Evolutionary conservation across 2,888 invertebrate genomes (phyloP).

Genomic region (Lasiommata megera): DNA sequence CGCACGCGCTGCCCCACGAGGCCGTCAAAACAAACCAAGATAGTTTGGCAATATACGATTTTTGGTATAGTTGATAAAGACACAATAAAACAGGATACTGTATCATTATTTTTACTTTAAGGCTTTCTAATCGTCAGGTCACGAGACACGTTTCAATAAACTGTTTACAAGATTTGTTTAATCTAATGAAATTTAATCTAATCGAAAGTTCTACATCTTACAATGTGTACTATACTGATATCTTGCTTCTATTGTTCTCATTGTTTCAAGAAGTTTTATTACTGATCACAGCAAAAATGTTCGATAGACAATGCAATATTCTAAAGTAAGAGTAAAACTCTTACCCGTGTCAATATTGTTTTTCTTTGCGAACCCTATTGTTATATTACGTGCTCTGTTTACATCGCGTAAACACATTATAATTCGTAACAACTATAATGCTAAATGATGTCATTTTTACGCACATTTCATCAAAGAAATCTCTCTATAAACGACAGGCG

Average conservation of each 20-base stretch:
- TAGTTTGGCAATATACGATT: no score
- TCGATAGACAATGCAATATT: conserved; percentile 3
- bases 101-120: no score
- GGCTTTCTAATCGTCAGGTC: no score
- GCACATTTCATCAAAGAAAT: conserved; percentile 10
- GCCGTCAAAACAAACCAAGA: no score
- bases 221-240: conserved; percentile 6
- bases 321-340: conserved; percentile 11
- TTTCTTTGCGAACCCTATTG: conserved; percentile 4
- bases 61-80: no score
- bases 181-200: background rate
- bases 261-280: background rate
- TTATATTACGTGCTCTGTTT: background rate
- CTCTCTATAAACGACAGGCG: conserved; percentile 18
- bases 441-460: conserved; percentile 14
- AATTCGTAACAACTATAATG: conserved; percentile 5
- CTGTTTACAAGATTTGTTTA: background rate
- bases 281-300: conserved; percentile 3
- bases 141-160: background rate
- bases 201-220: conserved; percentile 1
- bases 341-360: background rate
- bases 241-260: conserved; percentile 6
- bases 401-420: background rate
- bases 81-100: no score
- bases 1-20: no score